Percentiles rank a stretch among this genome's conserved stretches.
Conservation (phyloP, 2,888 invertebrate genomes). For the Drosophila macrospina region DNA sequence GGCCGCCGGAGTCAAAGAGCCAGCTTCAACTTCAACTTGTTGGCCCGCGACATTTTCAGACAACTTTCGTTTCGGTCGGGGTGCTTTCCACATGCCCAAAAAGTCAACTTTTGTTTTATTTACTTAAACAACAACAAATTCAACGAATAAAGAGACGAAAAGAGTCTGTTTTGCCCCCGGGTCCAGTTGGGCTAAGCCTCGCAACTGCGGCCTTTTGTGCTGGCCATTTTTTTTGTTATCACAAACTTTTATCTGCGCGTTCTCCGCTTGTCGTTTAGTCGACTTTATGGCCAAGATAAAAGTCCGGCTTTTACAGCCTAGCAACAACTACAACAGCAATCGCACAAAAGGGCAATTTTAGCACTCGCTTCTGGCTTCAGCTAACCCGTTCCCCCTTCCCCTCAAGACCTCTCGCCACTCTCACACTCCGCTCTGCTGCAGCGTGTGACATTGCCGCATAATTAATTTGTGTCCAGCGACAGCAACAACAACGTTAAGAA, state of each 20-base stretch:
- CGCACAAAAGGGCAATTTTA: conserved; percentile 63
- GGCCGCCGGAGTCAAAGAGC: conserved; percentile 38
- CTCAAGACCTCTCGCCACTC: not conserved
- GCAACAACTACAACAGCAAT: conserved; percentile 31
- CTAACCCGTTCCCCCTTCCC: not conserved
- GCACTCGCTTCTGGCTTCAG: conserved; percentile 14
- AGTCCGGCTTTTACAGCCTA: conserved; percentile 50
- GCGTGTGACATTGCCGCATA: conserved; percentile 69
- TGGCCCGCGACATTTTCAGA: conserved; percentile 71
- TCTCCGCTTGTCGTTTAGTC: conserved; percentile 24
- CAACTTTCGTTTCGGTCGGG: conserved; percentile 75
- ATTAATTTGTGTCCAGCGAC: conserved; percentile 58
- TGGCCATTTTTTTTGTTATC: conserved; percentile 58
- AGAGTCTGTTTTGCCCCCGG: conserved; percentile 18
- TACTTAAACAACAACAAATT: conserved; percentile 24
- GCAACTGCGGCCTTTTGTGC: conserved; percentile 33
- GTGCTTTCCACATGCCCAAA: conserved; percentile 64
- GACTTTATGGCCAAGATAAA: conserved; percentile 59
- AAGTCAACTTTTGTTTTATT: conserved; percentile 54
- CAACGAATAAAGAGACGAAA: conserved; percentile 1
- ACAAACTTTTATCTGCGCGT: conserved; percentile 58
- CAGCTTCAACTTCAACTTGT: conserved; percentile 26
- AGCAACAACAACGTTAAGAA: not conserved
- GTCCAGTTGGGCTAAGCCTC: conserved; percentile 43
- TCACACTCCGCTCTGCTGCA: too few relatives aligned